phyloP scores from a whole-genome alignment of 2,888 invertebrate genomes.

The Limnephilus marmoratus region DNA sequence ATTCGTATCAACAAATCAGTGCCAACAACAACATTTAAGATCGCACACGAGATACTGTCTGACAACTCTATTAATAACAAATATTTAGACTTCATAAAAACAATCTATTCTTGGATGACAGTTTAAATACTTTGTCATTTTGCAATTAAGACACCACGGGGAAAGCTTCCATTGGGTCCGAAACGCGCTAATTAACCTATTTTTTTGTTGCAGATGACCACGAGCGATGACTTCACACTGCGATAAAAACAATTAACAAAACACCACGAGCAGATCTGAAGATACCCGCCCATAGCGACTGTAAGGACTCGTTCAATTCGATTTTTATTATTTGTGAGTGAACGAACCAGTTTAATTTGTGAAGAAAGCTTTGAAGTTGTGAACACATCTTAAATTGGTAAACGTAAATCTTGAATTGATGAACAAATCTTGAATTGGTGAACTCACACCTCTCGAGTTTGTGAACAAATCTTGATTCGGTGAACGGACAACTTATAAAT shows the following conservation, averaged over 20 bases:
- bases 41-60: not conserved
- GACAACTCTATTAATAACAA: not conserved
- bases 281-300: conserved; percentile 37
- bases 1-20: not conserved
- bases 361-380: not conserved
- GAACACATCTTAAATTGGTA: not conserved
- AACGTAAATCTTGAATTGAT: not conserved
- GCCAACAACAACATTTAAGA: not conserved
- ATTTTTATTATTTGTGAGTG: not conserved
- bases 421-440: not conserved
- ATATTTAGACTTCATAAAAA: not conserved
- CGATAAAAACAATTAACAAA: conserved; percentile 34
- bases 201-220: conserved; percentile 45
- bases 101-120: not conserved
- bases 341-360: not conserved
- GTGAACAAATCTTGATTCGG: not conserved
- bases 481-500: not conserved
- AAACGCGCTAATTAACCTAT: conserved; percentile 36
- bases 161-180: not conserved
- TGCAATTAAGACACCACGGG: conserved; percentile 27
- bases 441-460: not conserved
- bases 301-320: not conserved
- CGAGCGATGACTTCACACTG: conserved; percentile 29
- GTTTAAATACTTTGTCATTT: not conserved
- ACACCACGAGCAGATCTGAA: not conserved